A percentile compares a stretch with the other conserved stretches of the same genome.
Conservation (phyloP, 2,888 invertebrate species). For the Ephialtes manifestator region DNA sequence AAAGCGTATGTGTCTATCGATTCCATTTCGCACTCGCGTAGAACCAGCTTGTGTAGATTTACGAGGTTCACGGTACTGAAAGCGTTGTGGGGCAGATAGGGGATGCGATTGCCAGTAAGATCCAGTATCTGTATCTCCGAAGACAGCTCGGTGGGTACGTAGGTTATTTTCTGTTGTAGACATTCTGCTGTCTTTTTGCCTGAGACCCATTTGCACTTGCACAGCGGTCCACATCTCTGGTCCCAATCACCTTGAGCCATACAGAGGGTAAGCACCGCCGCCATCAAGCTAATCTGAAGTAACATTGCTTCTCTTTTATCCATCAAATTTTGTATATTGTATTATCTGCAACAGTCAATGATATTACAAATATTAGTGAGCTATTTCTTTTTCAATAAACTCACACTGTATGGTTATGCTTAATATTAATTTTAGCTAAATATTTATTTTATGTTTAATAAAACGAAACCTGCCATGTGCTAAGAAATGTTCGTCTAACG, state of each 20-base stretch:
- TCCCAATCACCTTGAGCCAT: conserved; percentile 87
- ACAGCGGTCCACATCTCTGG: conserved; percentile 88
- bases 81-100: conserved; percentile 89
- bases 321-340: conserved; percentile 72
- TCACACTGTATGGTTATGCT: not conserved
- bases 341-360: conserved; percentile 51
- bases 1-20: conserved; percentile 92
- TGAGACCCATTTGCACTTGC: conserved; percentile 94
- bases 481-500: too few relatives aligned
- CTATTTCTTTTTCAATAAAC: not conserved
- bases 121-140: conserved; percentile 89
- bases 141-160: conserved; percentile 92
- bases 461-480: too few relatives aligned
- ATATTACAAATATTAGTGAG: not conserved
- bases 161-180: conserved; percentile 88
- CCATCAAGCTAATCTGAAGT: conserved; percentile 78
- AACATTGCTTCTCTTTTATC: conserved; percentile 74
- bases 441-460: too few relatives aligned
- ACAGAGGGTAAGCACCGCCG: conserved; percentile 77
- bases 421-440: too few relatives aligned
- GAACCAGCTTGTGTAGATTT: conserved; percentile 93
- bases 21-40: conserved; percentile 91
- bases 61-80: conserved; percentile 91
- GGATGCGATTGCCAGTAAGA: conserved; percentile 90
- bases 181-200: conserved; percentile 95